Base-by-base conservation (phyloP, 2,888 invertebrate species). In the Pammene aurita region DNA sequence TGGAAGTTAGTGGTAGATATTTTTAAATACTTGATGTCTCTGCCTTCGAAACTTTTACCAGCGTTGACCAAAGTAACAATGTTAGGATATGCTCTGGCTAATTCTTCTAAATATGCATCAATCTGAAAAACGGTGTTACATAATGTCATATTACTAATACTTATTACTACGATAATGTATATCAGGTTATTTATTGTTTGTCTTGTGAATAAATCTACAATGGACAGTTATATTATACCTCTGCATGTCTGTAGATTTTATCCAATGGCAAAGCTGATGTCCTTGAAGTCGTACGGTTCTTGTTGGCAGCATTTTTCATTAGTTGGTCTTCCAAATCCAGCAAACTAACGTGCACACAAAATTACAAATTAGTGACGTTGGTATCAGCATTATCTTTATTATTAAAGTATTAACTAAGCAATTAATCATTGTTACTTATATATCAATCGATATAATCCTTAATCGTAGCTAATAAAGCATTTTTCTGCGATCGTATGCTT, bases 1-100 rank as follows among this genome's bases (percentile, higher is more conserved):
- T 85, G 74, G 61, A 83, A 84, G 11, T 86, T 85, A 11, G 90
- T 85, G 14, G 83, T 89, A 0, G 94, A 94, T 61, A 95, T 92
- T 77, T 93, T 94, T 38, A 94, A 75, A 56, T 93, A 91, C 66
- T 92, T 90, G 62, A 95, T 85, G 18, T 89, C 83, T 14, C 94
- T 89, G 5, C 93, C 93, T 84, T 95, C 93, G 66, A 85, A 89
- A 38, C 93, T 93, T 60, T 83, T 83, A 0, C 95, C 95, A 57
- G 94, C 92, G 10, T 84, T 82, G 0, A 87, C 84, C 9, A 87
- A 71, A 0, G 82, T 84, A 2, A 87, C 86, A 0, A 79, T 77
- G 0, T 80, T 67, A 0, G 87, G 85, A 72, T 85, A 82, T 0
- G 78, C 73, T 46, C 56, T 77, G 5, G 83, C 86, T n/a, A 88